Percentiles rank a stretch among this genome's conserved stretches.
phyloP scores from a whole-genome alignment of 1,140 invertebrate species.

The Lepidurus packardi region DNA sequence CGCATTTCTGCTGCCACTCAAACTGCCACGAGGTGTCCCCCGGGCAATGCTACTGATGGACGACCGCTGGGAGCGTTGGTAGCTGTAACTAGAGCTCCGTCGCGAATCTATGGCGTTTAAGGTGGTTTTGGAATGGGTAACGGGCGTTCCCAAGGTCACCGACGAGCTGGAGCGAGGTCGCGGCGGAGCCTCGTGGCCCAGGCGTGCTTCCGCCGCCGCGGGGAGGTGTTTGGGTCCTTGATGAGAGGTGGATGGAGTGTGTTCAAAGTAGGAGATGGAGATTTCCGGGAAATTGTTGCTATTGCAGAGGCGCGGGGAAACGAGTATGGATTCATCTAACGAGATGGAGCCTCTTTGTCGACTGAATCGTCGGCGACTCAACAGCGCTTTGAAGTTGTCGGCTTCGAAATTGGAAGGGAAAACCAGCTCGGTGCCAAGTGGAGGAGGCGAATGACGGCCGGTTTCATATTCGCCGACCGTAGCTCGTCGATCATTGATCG shows the following conservation, averaged over 20 bases:
- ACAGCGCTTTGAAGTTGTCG: constrained; percentile 23
- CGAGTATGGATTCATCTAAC: constrained; percentile 33
- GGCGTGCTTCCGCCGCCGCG: not conserved
- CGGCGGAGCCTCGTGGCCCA: not conserved
- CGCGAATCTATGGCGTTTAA: not conserved
- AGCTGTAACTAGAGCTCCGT: not conserved
- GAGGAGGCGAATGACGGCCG: not conserved
- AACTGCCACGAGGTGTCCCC: constrained; percentile 31
- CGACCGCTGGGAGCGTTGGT: not conserved
- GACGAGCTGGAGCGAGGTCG: constrained; percentile 3
- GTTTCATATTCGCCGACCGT: not conserved
- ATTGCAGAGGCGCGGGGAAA: constrained; percentile 30
- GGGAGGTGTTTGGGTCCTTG: not conserved
- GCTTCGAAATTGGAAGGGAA: not conserved
- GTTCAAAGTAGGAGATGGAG: constrained; percentile 19
- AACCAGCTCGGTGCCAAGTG: not conserved
- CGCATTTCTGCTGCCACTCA: constrained; percentile 29
- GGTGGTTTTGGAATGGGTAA: constrained; percentile 25
- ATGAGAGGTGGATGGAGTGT: not conserved
- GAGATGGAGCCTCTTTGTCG: constrained; percentile 34
- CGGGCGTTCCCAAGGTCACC: constrained; percentile 14
- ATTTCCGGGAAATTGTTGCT: constrained; percentile 20
- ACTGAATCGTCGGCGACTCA: constrained; percentile 28
- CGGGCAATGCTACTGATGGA: constrained; percentile 3
- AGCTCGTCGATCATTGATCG: not conserved